phyloP scores from a whole-genome alignment of 2,888 invertebrate genomes.

The Limnephilus rhombicus region DNA sequence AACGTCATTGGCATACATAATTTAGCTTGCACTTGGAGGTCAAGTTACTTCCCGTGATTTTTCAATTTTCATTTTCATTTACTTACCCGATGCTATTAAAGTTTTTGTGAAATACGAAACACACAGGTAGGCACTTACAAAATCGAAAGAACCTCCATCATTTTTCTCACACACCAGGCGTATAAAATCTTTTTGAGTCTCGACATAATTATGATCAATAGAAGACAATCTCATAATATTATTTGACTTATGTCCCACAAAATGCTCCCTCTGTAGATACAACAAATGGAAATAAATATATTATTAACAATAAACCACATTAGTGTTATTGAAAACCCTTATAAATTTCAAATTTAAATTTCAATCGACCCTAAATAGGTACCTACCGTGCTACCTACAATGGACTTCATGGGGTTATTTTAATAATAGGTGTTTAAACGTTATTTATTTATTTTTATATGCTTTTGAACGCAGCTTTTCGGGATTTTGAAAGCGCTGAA shows the following conservation, averaged over 20 bases:
- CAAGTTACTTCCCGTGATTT: no score
- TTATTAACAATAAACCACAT: slow-evolving; percentile 31
- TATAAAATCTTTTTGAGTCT: not conserved
- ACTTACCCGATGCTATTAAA: no score
- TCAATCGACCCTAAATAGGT: slow-evolving; percentile 33
- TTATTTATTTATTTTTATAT: slow-evolving; percentile 45
- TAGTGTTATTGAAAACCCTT: slow-evolving; percentile 45
- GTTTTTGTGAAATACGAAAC: no score
- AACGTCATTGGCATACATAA: no score
- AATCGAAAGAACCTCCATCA: not conserved
- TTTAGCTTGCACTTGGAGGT: no score
- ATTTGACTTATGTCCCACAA: not conserved
- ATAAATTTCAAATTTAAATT: slow-evolving; percentile 47
- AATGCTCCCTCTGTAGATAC: not conserved
- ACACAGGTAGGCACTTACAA: not conserved
- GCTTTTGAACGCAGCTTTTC: slow-evolving; percentile 22
- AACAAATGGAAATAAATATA: not conserved
- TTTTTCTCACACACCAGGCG: not conserved
- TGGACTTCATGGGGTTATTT: slow-evolving; percentile 9
- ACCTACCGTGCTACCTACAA: slow-evolving; percentile 2
- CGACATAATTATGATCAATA: not conserved
- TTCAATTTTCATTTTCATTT: no score
- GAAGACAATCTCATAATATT: not conserved
- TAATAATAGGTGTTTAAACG: slow-evolving; percentile 25
- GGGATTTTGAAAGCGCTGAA: slow-evolving; percentile 52